Evolutionary conservation across 2,797 vertebrate species (phyloP).

Genomic region (Acanthiza pusilla): DNA sequence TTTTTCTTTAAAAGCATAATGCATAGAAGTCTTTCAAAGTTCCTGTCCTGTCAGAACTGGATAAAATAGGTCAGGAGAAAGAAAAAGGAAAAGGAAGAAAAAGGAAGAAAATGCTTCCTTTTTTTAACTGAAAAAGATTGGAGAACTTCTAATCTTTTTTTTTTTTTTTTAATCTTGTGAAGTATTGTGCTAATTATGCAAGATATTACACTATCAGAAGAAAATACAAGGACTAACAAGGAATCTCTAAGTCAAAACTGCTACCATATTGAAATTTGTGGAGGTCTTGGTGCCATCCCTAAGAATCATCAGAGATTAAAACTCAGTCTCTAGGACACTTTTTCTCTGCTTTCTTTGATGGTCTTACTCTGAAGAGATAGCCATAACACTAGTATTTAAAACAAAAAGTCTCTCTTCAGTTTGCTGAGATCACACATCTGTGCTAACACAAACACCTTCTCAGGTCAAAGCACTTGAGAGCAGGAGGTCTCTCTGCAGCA

Average conservation of each 20-base stretch:
- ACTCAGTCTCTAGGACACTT: not conserved
- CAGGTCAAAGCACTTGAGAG: not conserved
- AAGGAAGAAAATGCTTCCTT: not conserved
- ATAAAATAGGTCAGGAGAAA: conserved; percentile 22
- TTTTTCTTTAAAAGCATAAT: not conserved
- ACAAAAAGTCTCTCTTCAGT: not conserved
- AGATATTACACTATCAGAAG: not conserved
- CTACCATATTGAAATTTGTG: not conserved
- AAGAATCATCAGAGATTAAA: not conserved
- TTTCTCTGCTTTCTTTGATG: not conserved
- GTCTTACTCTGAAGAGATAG: not conserved
- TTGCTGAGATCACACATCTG: not conserved
- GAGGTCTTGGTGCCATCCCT: not conserved
- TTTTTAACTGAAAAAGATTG: not conserved
- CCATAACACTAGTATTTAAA: not conserved
- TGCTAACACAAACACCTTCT: not conserved
- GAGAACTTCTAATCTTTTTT: not conserved
- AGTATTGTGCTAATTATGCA: not conserved
- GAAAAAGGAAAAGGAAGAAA: not conserved
- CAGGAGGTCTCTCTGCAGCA: not conserved
- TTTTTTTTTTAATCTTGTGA: not conserved
- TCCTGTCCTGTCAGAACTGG: not conserved
- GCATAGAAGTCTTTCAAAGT: not conserved
- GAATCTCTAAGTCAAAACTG: not conserved
- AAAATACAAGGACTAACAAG: not conserved